Conservation (phyloP, 2,797 vertebrate species). For the Falco biarmicus region DNA sequence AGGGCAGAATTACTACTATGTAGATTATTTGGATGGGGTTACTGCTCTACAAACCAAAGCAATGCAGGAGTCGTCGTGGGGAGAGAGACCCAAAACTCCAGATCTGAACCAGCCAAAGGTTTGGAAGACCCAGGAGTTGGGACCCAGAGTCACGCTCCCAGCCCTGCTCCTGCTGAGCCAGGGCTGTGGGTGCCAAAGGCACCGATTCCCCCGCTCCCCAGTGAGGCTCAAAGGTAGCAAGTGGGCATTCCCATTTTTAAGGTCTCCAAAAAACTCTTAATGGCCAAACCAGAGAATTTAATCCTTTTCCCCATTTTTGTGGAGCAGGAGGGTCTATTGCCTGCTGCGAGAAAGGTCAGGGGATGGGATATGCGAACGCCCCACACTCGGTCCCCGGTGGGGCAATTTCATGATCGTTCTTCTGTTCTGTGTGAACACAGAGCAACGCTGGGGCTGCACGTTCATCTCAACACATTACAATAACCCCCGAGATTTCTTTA, state of each 20-base stretch:
- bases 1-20: background rate
- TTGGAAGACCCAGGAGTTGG: fast-evolving
- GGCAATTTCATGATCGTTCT: background rate
- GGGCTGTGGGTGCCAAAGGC: too few species aligned
- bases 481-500: background rate
- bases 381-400: background rate
- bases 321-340: background rate
- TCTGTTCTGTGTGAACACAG: background rate
- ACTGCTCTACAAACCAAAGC: background rate
- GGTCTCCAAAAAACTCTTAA: background rate
- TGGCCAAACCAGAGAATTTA: background rate
- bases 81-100: background rate
- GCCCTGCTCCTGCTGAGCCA: fast-evolving
- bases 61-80: fast-evolving
- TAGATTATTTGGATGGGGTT: background rate
- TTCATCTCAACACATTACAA: background rate
- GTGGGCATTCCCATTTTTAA: background rate
- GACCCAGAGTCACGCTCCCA: background rate
- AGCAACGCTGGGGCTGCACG: fast-evolving
- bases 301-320: background rate
- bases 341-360: background rate
- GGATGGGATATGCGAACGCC: background rate
- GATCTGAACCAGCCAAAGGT: background rate
- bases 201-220: fast-evolving
- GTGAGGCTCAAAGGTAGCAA: fast-evolving